Percentiles rank a stretch among this genome's conserved stretches.
phyloP scores from a whole-genome alignment of 2,888 invertebrate genomes.

The Formica aserva region DNA sequence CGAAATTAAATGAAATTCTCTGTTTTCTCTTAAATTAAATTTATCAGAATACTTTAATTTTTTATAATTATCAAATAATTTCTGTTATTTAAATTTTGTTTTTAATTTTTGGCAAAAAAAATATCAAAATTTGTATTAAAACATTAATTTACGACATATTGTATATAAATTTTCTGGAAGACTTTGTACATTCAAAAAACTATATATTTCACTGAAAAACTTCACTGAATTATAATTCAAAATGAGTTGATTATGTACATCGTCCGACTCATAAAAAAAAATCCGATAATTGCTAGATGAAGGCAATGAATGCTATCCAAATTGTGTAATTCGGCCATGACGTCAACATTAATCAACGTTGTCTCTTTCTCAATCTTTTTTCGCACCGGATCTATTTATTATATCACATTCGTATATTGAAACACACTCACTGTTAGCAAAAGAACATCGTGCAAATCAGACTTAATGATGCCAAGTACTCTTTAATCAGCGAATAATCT shows the following conservation, averaged over 20 bases:
- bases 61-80: neutral
- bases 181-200: neutral
- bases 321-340: neutral
- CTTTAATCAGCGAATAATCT: slow-evolving; percentile 27
- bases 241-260: neutral
- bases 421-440: neutral
- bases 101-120: neutral
- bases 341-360: slow-evolving; percentile 13
- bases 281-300: slow-evolving; percentile 1
- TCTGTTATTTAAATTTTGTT: neutral
- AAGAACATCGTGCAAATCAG: slow-evolving; percentile 14
- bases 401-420: neutral
- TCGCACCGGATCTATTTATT: slow-evolving; percentile 6
- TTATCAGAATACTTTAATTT: neutral
- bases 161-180: neutral
- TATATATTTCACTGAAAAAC: neutral
- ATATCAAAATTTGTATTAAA: neutral
- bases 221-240: neutral
- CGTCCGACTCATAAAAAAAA: neutral
- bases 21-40: neutral
- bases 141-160: neutral
- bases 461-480: slow-evolving; percentile 5
- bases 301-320: neutral
- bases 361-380: slow-evolving; percentile 19
- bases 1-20: neutral